phyloP scores from a whole-genome alignment of 37 sponge, comb jelly and placozoan species.

The Chondrilla cf. caribensis region DNA sequence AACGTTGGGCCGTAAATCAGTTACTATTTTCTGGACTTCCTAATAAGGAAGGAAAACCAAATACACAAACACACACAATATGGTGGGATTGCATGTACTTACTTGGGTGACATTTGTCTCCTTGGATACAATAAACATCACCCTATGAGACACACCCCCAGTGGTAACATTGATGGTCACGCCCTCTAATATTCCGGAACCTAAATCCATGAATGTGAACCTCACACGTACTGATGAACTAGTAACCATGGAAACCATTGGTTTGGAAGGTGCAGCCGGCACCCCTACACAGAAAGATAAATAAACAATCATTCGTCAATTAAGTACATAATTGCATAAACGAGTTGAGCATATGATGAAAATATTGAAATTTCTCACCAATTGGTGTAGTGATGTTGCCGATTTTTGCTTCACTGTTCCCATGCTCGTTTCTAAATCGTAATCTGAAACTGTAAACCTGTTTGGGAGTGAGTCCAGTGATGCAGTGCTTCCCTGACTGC shows the following conservation, averaged over 20 bases:
- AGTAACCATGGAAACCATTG: slow-evolving; percentile 3
- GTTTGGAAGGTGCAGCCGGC: not conserved
- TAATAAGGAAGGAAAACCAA: not conserved
- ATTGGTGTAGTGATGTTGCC: no score
- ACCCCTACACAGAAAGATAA: not conserved
- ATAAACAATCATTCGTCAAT: not conserved
- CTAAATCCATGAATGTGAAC: not conserved
- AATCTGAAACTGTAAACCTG: slow-evolving; percentile 1
- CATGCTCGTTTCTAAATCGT: not conserved
- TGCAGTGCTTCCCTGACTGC: not conserved
- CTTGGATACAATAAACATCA: not conserved
- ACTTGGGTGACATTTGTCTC: not conserved
- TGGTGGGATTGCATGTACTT: slow-evolving; percentile 7
- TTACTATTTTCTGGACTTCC: not conserved
- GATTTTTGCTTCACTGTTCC: not conserved
- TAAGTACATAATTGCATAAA: no score
- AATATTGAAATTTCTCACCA: no score
- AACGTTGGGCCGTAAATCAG: not conserved
- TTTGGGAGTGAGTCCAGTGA: slow-evolving; percentile 3
- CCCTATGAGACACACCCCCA: no score
- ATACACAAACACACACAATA: slow-evolving; percentile 36
- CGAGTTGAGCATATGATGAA: no score
- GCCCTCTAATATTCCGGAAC: not conserved
- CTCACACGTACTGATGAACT: not conserved
- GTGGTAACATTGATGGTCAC: not conserved